Percentiles rank a stretch among this genome's conserved stretches.
Evolutionary conservation across 2,113 vertebrate genomes (phyloP).

Genomic region (Serinus canaria): DNA sequence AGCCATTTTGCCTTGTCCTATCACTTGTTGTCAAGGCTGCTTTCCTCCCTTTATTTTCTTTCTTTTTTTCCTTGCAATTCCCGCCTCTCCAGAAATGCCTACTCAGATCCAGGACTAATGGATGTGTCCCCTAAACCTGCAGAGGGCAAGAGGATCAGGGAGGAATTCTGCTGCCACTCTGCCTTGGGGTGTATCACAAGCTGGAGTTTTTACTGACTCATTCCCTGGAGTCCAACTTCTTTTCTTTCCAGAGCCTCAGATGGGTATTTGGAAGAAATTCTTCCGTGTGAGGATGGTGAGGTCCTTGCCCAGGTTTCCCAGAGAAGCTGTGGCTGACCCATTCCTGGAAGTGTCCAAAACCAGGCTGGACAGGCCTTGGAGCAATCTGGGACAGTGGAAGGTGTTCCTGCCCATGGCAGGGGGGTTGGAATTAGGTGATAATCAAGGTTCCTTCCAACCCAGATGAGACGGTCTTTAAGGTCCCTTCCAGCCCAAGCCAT

Average conservation of each 20-base stretch:
- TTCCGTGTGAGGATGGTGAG: not conserved
- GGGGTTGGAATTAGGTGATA: not conserved
- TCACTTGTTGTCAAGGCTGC: no score
- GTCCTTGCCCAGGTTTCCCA: not conserved
- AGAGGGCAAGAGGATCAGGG: not conserved
- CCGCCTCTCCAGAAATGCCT: not conserved
- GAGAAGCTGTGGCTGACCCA: not conserved
- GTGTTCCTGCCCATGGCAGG: not conserved
- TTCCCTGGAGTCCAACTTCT: not conserved
- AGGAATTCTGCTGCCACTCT: not conserved
- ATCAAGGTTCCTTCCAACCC: not conserved
- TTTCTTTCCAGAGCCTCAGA: not conserved
- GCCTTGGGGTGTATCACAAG: not conserved
- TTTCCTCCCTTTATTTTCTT: not conserved
- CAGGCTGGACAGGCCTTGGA: fast-evolving
- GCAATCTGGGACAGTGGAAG: fast-evolving
- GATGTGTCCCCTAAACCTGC: not conserved
- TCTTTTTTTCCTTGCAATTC: not conserved
- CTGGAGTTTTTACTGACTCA: not conserved
- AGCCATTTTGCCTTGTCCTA: not conserved
- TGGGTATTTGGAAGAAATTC: not conserved
- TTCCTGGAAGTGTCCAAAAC: not conserved
- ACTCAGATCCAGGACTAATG: not conserved
- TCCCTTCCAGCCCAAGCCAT: not conserved
- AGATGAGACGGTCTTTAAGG: not conserved